These are phyloP conservation scores for Drosophila lacicola DNA, from an alignment of 2,888 invertebrate genomes.

Conservation along the genomic window DNA sequence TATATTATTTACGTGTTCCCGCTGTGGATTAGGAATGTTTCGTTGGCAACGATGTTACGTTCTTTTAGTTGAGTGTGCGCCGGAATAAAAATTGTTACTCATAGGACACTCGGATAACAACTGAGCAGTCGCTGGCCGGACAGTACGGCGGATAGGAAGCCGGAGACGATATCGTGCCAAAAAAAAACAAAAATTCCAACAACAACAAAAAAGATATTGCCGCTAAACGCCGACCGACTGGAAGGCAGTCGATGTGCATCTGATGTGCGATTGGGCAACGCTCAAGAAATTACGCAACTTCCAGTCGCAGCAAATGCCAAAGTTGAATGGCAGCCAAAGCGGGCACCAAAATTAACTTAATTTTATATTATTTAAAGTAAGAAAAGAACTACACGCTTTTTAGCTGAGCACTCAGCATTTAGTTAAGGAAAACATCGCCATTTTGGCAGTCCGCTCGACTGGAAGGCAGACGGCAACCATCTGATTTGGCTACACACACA, in stretches of 20 bases:
- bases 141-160: constrained; percentile 25
- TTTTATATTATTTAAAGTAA: neutral
- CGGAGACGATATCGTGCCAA: constrained; percentile 15
- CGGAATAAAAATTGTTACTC: constrained; percentile 12
- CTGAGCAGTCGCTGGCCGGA: constrained; percentile 44
- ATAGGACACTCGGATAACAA: constrained; percentile 54
- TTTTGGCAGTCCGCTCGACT: constrained; percentile 17
- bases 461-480: constrained; percentile 55
- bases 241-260: constrained; percentile 41
- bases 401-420: neutral
- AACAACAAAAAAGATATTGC: constrained; percentile 1
- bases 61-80: constrained; percentile 12
- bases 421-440: constrained; percentile 18
- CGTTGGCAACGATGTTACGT: constrained; percentile 14
- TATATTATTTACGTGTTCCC: constrained; percentile 17
- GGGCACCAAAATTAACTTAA: neutral
- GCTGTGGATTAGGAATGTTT: neutral
- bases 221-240: constrained; percentile 42
- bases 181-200: neutral
- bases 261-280: constrained; percentile 49
- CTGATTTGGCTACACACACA: constrained; percentile 56
- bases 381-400: neutral
- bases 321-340: constrained; percentile 9
- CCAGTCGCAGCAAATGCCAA: constrained; percentile 44
- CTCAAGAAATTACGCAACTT: constrained; percentile 79